Base-by-base conservation (phyloP, 1,140 invertebrate genomes). In the Eueides isabella region DNA sequence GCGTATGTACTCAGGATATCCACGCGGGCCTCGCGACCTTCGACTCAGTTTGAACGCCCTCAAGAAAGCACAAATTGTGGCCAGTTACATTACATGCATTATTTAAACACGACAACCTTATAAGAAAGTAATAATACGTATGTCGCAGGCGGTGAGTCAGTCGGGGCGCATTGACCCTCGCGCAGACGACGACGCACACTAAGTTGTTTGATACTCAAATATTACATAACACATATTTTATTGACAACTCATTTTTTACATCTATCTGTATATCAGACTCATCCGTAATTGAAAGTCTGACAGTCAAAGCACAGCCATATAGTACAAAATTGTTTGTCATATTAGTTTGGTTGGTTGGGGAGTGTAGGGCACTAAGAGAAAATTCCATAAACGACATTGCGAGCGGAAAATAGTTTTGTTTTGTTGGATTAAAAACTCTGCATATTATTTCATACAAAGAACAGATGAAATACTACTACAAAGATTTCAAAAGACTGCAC, bases 101-200 rank as follows among this genome's bases (percentile, higher is more conserved):
- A 90, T 90, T 90, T 88, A 90, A 91, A 84, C 83, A 82, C 85
- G 81, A 85, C 87, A 90, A 86, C 87, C 88, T 88, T 90, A 89
- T 91, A 91, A 85, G 91, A 92, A 92, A 91, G 88, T 87, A 89
- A 90, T 90, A 91, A 88, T 91, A 85, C 84, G 82, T 89, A 89
- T 84, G 86, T 88, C 85, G 85, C 85, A 77, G 79, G 79, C 81
- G 85, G 82, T 91, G 90, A 91, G 72, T 91, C 88, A 91, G 81
- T 76, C 75, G 74, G 78, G 79, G 88, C 79, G 76, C 89, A 84
- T 86, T 90, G 90, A 92, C 89, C 88, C 87, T 75, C 79, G 78
- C 74, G 72, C 75, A 77, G 77, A 68, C 84, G 80, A 83, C 84
- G 84, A 79, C 83, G 81, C 80, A 85, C 82, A 87, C 87, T 86